A percentile compares a stretch with the other conserved stretches of the same genome.
Evolutionary conservation across 2,113 vertebrate species (phyloP).

Genomic region (Indicator maculatus): DNA sequence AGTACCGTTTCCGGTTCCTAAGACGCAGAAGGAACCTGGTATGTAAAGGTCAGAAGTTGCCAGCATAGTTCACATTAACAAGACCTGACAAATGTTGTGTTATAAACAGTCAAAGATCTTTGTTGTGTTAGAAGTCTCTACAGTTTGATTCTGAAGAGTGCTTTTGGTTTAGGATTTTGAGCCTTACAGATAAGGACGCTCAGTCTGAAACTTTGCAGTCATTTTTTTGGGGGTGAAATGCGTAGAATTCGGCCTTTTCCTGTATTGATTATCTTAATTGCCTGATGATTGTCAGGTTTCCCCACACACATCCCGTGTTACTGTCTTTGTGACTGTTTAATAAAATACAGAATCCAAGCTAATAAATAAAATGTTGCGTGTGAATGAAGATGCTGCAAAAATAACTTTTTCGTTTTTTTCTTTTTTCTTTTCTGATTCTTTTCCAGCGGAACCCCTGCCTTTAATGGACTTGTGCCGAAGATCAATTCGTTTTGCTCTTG

Average conservation of each 20-base stretch:
- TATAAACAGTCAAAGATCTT: neutral
- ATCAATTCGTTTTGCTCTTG: constrained; percentile 90
- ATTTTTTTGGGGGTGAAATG: neutral
- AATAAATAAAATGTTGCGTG: neutral
- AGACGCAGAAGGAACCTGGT: neutral
- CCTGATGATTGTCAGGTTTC: neutral
- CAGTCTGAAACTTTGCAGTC: neutral
- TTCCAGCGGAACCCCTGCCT: constrained; percentile 92
- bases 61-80: neutral
- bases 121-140: neutral
- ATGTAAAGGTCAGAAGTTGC: neutral
- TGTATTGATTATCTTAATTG: neutral
- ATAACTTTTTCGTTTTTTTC: neutral
- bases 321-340: neutral
- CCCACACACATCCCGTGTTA: too few relatives aligned
- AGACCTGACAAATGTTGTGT: neutral
- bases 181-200: neutral
- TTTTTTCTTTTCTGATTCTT: neutral
- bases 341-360: neutral
- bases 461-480: constrained; percentile 96
- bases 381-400: neutral
- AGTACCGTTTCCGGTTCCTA: neutral
- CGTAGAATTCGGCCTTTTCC: neutral
- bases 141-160: too few relatives aligned
- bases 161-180: neutral